Base-by-base conservation (phyloP, 2,888 invertebrate species). In the Hoplodrina ambigua region DNA sequence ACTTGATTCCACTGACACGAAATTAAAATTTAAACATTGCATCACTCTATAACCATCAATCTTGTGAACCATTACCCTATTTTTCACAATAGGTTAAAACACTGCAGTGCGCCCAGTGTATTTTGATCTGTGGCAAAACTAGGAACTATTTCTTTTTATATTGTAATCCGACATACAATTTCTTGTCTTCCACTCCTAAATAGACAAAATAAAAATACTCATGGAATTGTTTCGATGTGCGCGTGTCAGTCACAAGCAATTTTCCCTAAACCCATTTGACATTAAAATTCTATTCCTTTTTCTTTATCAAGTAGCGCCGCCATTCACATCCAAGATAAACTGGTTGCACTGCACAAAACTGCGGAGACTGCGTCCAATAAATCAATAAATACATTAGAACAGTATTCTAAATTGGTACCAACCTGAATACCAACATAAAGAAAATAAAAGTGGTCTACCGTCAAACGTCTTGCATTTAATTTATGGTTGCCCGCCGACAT, bases 311-410 rank as follows among this genome's bases (percentile, higher is more conserved):
- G 17, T 19, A 33, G n/a, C 30, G 20, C 11, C 17, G 55, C n/a
- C 30, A 41, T 44, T 60, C 25, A 15, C 19, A 19, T 0, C 50
- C 56, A 57, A 79, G 30, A 33, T 57, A 79, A 7, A 62, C 52
- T 73, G 80, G 73, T 72, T 19, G 25, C 44, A 44, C 60, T 52
- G 20, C 46, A 79, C 63, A 62, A 73, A 73, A 57, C 56, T 58
- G 52, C 58, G 61, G 53, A 69, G 70, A 55, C 33, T n/a, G 46
- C n/a, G 37, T 57, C 59, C 62, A 64, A 81, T 85, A 86, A 78
- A 86, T 84, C 81, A 84, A 80, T 84, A 75, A 77, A 69, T 75
- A 71, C 75, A 78, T 74, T 74, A 61, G 76, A 76, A 78, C 80
- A 71, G 56, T 53, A 69, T 66, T 81, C 85, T 82, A 85, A 77